Percentiles rank a stretch among this genome's conserved stretches.
Conservation (phyloP, 2,113 vertebrate species). For the Hydropotes inermis region DNA sequence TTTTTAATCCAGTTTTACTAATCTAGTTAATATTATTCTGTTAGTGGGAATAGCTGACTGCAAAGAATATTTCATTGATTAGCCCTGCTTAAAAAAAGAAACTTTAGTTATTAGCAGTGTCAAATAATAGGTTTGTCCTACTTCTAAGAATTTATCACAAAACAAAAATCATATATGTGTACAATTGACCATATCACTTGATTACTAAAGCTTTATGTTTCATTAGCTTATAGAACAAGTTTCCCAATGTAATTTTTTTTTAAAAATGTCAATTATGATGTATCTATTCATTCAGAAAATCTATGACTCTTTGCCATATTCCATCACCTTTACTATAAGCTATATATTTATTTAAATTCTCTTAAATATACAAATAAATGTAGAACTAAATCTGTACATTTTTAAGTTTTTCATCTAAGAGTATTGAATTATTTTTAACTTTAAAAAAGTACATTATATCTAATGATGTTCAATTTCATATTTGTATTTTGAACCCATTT, state of each 20-base stretch:
- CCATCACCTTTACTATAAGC: background rate
- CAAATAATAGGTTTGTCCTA: background rate
- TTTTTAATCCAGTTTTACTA: background rate
- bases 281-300: background rate
- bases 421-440: conserved; percentile 24
- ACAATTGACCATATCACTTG: background rate
- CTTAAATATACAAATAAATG: background rate
- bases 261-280: background rate
- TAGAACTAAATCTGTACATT: background rate
- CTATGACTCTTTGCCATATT: background rate
- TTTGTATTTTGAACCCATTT: background rate
- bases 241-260: background rate
- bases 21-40: background rate
- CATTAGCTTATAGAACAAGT: background rate
- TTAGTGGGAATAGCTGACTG: background rate
- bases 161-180: background rate
- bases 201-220: background rate
- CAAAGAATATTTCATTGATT: background rate
- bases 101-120: background rate
- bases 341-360: background rate
- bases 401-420: background rate
- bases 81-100: background rate
- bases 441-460: background rate
- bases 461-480: background rate
- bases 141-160: background rate